Base-by-base conservation (phyloP, 2,888 invertebrate species). In the Hirudinaria manillensis region DNA sequence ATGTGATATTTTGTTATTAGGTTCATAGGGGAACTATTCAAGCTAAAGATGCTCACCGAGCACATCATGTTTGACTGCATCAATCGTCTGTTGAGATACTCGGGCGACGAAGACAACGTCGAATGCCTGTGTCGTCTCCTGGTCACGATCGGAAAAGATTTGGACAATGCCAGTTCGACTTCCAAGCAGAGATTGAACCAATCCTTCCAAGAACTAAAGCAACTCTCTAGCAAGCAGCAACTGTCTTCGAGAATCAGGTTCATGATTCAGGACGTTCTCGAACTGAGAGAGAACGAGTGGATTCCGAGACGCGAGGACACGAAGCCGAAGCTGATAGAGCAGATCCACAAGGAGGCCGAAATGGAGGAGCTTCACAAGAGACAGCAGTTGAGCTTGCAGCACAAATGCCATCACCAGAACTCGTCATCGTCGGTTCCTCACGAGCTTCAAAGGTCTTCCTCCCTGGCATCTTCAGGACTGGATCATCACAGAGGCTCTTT, bases 111-210 rank as follows among this genome's bases (percentile, higher is more conserved):
- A 84, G 96, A 97, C 83, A 92, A 91, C 83, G 87, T 95, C 0
- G 96, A 97, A 85, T 94, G 96, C 84, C 88, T 97, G 10, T 97
- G 96, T 85, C 92, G 94, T 85, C 87, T 97, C 76, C 87, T 97
- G 38, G 91, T 93, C 3, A 97, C 96, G 0, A 91, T 96, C 79
- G 97, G 97, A 21, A 91, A 91, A 83, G 91, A 91, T 83, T 88
- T 94, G 71, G 92, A 92, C 82, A 75, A 80, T 13, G 82, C 76
- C 21, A 75, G 67, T 38, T 21, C 73, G 19, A 55, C 67, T 67
- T 78, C 66, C 36, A 70, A 67, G 83, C 77, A 80, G 36, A 80
- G 82, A 21, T 81, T 85, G 79, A 83, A 85, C 77, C 82, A 82
- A 78, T 85, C 85, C 78, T 86, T 86, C 77, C 76, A 79, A 45